A percentile compares a stretch with the other conserved stretches of the same genome.
phyloP scores from a whole-genome alignment of 2,888 invertebrate genomes.

The Melinaea marsaeus region DNA sequence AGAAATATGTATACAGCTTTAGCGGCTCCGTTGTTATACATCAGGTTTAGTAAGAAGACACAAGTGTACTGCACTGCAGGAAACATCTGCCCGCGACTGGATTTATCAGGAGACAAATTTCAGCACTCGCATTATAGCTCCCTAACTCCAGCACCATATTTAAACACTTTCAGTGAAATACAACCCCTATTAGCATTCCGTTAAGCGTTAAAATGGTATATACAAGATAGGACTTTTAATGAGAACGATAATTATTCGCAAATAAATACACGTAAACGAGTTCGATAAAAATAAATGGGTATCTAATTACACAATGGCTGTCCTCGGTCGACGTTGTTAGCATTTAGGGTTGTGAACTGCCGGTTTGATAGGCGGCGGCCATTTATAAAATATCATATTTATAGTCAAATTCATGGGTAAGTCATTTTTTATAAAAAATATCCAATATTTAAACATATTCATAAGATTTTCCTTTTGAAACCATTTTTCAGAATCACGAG shows the following conservation, averaged over 20 bases:
- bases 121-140: constrained; percentile 39
- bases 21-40: too few relatives aligned
- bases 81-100: constrained; percentile 67
- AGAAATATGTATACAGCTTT: too few relatives aligned
- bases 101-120: constrained; percentile 73
- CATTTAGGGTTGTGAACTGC: constrained; percentile 13
- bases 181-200: constrained; percentile 10
- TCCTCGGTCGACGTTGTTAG: constrained; percentile 20
- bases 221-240: constrained; percentile 19
- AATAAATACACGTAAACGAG: constrained; percentile 22
- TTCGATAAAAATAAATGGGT: constrained; percentile 21
- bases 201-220: constrained; percentile 3
- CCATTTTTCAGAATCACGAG: too few relatives aligned
- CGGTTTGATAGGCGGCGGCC: constrained; percentile 13
- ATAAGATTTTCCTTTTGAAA: too few relatives aligned
- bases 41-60: constrained; percentile 21
- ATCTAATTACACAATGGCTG: constrained; percentile 24
- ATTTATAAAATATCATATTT: constrained; percentile 10
- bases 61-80: constrained; percentile 43
- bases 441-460: too few relatives aligned
- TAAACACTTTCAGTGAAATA: constrained; percentile 15
- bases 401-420: too few relatives aligned
- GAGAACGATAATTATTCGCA: constrained; percentile 17
- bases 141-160: constrained; percentile 18
- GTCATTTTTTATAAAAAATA: too few relatives aligned